Base-by-base conservation (phyloP, 2,888 invertebrate genomes). In the Drosophila macrospina region DNA sequence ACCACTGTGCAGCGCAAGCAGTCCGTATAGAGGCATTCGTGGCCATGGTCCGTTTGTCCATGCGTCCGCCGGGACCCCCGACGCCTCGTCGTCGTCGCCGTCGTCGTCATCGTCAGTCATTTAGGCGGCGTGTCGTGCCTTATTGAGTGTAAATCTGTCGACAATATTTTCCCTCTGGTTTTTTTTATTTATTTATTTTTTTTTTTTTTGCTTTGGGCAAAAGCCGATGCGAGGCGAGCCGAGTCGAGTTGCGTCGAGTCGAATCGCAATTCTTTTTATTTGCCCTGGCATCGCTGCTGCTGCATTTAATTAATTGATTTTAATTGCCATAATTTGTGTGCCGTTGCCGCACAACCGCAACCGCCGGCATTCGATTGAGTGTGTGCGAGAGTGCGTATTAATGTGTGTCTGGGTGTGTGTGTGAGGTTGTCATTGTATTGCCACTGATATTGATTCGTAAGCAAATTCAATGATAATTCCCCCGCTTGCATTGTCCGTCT, bases 251-350 rank as follows among this genome's bases (percentile, higher is more conserved):
- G 57, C 47, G 32, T 20, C 45, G 56, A 57, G 30, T 54, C 65
- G 67, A 68, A 64, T 64, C 66, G 79, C 65, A 69, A 60, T 73
- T 69, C 63, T 65, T 75, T 69, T 71, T 70, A 70, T 62, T 76
- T 66, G 72, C 72, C 41, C 41, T 20, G 52, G 52, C 52, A 32
- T 30, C 63, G 74, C 66, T 75, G 84, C 69, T 75, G 83, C 82
- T 84, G 89, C 85, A 88, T 88, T 88, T 89, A 89, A 88, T 88
- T 88, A 88, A 89, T 88, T 89, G 89, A 88, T 88, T 89, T 88
- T 88, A 88, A 88, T 89, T 88, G 89, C 88, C 88, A 85, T 88
- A 88, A 88, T 88, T 88, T 88, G 88, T 89, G 86, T 87, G 87
- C 69, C 85, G 87, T 87, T 85, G 80, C 86, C 85, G 86, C 86